Base-by-base conservation (phyloP, 2,113 vertebrate species). In the Myiagra hebetior region DNA sequence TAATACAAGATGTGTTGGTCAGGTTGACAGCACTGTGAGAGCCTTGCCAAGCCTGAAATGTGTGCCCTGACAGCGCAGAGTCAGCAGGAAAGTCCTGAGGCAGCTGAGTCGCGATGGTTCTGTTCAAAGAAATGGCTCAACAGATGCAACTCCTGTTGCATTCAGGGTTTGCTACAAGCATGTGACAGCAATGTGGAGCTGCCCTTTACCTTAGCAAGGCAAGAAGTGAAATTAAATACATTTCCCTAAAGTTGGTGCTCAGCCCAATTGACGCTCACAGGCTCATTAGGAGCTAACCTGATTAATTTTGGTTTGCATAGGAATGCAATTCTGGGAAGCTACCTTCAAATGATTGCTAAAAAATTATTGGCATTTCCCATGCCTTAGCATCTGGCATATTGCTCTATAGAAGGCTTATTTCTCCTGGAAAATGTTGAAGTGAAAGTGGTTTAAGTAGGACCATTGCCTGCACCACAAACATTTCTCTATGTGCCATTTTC, bases 401-500 rank as follows among this genome's bases (percentile, higher is more conserved):
- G 41, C 62, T 76, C 50, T 63, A 44, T 17, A 59, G 85, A 76
- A 78, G 30, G 50, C 17, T 77, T 78, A 42, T 91, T 94, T 91
- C 62, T 94, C 65, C 70, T 63, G 39, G 26, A 92, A 91, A 78
- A 89, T 12, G 10, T 27, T 63, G 37, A 57, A 70, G 46, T 62
- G 55, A 87, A 93, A 74, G 55, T 26, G 75, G 19, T 31, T 95
- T 95, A 79, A 87, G 77, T 42, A 83, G 59, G 74, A 67, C 50
- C 0, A 3, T 77, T 89, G 52, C 77, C 70, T 76, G 81, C 80
- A 62, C 52, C 65, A 73, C 74, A 87, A 85, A 77, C 57, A 49
- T 85, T 91, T 95, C 63, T 92, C 46, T 24, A 5, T 73, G 37
- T 87, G 94, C 89, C 74, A 35, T 95, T 93, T 96, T 83, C 91